Evolutionary conservation across 2,888 invertebrate species (phyloP), one percentile per base, ranked within the genome.

Genomic region (Argyresthia albistria): DNA sequence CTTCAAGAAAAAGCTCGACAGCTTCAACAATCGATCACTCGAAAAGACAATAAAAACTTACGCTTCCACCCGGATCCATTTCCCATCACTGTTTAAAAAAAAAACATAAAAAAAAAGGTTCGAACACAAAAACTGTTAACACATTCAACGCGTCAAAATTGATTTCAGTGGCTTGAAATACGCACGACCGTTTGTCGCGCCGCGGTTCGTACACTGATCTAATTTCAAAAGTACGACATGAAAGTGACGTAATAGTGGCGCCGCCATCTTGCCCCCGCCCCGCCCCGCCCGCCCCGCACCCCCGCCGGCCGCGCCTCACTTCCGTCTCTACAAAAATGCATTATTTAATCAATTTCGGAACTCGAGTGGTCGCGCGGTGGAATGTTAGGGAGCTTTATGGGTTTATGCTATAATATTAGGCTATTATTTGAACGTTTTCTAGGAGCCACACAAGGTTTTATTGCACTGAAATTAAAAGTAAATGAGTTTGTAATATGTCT

Each of bases 241-340:
- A 76, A 79, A 79, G 79, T 84, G 84, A 84, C 83, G 84, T 84
- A 84, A 84, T 67, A 62, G 73, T 62, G 51, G 73, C 63, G 54
- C 25, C 72, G 83, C 84, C 84, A 84, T 84, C 54, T 77, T 83
- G 78, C 73, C 69, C 67, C 51, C 47, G n/a, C 50, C 14, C 43
- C 25, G 6, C 25, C 25, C 10, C 45, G 47, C 9, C n/a, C 46
- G 16, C 47, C 16, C 70, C 62, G 70, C 63, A 64, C 66, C 60
- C 65, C 63, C 65, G 57, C 57, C 64, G 62, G 62, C 74, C 75
- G 69, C 73, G 68, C 74, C 78, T 76, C 67, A 70, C 75, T 69
- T 70, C 71, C 69, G 66, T 55, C 57, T 59, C 66, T 70, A 68
- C 69, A 73, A 78, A 78, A 78, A 74, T 79, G 80, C 79, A 79